Conservation (phyloP, 2,113 vertebrate genomes). For the Corythaeola cristata region DNA sequence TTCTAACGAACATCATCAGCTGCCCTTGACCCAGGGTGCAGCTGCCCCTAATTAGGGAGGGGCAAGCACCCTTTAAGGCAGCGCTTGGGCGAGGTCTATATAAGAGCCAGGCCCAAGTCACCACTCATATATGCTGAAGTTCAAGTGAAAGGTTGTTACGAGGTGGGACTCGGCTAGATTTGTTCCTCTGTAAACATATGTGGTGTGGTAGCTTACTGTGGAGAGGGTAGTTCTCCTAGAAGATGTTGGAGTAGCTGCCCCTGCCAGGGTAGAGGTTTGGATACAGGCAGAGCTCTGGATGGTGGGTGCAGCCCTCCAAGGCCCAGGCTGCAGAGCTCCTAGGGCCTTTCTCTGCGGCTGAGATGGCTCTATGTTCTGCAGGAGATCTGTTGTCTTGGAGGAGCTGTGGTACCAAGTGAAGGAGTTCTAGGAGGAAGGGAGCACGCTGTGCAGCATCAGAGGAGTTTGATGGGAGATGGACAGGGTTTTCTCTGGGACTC, state of each 20-base stretch:
- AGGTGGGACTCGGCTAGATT: fast-evolving
- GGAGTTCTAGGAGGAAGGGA: background rate
- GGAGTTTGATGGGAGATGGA: background rate
- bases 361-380: background rate
- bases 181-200: fast-evolving
- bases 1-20: background rate
- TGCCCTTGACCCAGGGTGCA: background rate
- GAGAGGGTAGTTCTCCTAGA: fast-evolving
- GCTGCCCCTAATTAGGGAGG: background rate
- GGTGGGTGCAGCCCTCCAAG: background rate
- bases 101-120: background rate
- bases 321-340: background rate
- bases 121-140: fast-evolving
- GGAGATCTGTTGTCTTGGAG: background rate
- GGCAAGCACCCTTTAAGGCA: background rate
- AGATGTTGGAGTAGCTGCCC: background rate
- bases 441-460: too few species aligned
- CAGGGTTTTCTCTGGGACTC: background rate
- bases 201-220: fast-evolving
- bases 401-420: background rate
- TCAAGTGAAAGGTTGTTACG: fast-evolving
- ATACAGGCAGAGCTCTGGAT: background rate
- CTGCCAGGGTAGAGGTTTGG: background rate
- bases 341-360: too few species aligned
- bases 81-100: background rate